Base-by-base conservation (phyloP, 2,797 vertebrate genomes). In the Sandelia bainsii region DNA sequence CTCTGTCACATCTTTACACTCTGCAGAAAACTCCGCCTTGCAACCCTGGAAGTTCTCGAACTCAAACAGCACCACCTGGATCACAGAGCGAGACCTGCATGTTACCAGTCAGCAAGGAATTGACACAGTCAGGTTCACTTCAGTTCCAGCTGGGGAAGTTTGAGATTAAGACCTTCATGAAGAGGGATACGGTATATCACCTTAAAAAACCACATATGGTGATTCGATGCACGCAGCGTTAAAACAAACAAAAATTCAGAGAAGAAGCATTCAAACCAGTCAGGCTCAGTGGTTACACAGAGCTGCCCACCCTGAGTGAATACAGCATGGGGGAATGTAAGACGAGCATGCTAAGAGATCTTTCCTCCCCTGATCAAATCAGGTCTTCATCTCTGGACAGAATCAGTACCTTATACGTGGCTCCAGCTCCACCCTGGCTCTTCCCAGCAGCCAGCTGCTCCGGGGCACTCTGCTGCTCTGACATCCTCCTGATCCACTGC, bases 21-120 rank as follows among this genome's bases (percentile, higher is more conserved):
- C 96, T 1, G 94, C 91, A 0, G 94, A 94, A 72, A 97, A 93
- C 89, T 97, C 96, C 0, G 89, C 91, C 56, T 93, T 94, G 76
- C 92, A 93, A 17, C 97, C 97, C 88, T 96, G 96, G 93, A 97
- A 97, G 69, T 97, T 97, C 89, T 97, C 97, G 62, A 95, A 93
- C 85, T 98, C 96, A 0, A 94, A 97, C 88, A 97, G 74, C 0
- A 91, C 92, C 90, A 97, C 93, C 97, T 97, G 27, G 64, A 72
- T 19, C 0, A 44, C 25, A 50, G 7, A 79, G 40, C 61, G 40
- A 77, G 14, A 42, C 5, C 20, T 8, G 11, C 7, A 0, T 0
- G 56, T 67, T 1, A 52, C 19, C 20, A 46, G 34, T 6, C 14
- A 20, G 23, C 25, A 23, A 2, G 25, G 23, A 17, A 25, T 40